Evolutionary conservation across 2,113 vertebrate genomes (phyloP), one percentile per base, ranked within the genome.

Genomic region (Coracopsis vasa): DNA sequence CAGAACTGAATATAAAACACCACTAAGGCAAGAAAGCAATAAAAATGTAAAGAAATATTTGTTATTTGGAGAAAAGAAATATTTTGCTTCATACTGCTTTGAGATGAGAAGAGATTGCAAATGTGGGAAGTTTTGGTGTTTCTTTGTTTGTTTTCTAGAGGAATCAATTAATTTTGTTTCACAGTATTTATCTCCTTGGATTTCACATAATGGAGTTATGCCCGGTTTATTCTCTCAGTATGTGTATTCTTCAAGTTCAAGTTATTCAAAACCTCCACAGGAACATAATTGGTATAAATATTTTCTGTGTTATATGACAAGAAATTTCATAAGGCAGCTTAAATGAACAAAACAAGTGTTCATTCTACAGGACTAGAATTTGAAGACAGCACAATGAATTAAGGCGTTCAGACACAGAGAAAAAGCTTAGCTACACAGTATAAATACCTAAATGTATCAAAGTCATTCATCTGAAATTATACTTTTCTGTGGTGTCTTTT

Each of bases 361-460:
- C 20, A 27, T 48, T 31, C 48, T 35, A 6, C 35, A 56, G n/a
- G 48, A 79, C 29, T 14, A 77, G 86, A 60, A 77, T 41, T 64
- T 79, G 72, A 62, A 88, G 65, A 86, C 7, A 58, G 73, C 58
- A 91, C 39, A 53, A 70, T 73, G 73, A 92, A 81, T 82, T 74
- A 77, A 82, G 75, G 41, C 28, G 78, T 85, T 75, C 71, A 92
- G 93, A 94, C 79, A 35, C 83, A 73, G 92, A 96, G 89, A 90
- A 88, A 87, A 90, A 69, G 11, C 45, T 72, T 86, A 87, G 93
- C 93, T 80, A 75, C 61, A 39, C 73, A 88, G 85, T 91, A 64
- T 85, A 44, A 90, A 62, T 84, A 74, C 58, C 31, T 80, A 80
- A 48, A 69, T 86, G n/a, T 89, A 78, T 62, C 65, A 11, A 45